These are phyloP conservation scores for Gastracanthus pulcherrimus DNA, from an alignment of 2,888 invertebrate species.

Conservation along the genomic window DNA sequence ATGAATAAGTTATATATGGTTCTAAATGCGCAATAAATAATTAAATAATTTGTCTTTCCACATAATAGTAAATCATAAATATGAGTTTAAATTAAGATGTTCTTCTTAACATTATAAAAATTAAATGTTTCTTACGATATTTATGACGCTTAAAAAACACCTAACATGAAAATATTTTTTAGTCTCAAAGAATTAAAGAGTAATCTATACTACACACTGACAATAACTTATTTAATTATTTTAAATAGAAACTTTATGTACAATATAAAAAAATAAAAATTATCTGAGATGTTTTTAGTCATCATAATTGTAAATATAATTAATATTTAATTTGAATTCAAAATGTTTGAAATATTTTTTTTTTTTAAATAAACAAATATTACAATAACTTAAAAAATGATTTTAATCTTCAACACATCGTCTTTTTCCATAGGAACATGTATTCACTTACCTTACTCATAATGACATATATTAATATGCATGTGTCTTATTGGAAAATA, in stretches of 20 bases:
- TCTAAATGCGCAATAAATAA: neutral
- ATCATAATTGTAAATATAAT: neutral
- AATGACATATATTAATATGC: neutral
- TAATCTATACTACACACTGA: constrained; percentile 15
- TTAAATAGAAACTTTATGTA: neutral
- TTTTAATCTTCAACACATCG: neutral
- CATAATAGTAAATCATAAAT: neutral
- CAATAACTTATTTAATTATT: neutral
- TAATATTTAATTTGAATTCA: neutral
- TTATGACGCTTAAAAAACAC: neutral
- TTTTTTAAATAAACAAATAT: neutral
- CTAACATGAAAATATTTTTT: neutral
- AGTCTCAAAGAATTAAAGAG: constrained; percentile 17
- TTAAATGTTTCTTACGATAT: neutral
- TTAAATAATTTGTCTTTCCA: neutral
- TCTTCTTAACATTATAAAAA: constrained; percentile 16
- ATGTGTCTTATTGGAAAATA: neutral
- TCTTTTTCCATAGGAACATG: neutral
- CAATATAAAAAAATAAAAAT: neutral
- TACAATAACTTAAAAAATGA: neutral
- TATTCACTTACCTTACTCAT: constrained; percentile 36
- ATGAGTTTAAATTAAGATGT: neutral
- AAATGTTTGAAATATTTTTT: neutral
- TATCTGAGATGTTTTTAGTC: neutral
- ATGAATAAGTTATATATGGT: neutral